Evolutionary conservation across 2,888 invertebrate species (phyloP), one percentile per base, ranked within the genome.

Genomic region (Selenia dentaria): DNA sequence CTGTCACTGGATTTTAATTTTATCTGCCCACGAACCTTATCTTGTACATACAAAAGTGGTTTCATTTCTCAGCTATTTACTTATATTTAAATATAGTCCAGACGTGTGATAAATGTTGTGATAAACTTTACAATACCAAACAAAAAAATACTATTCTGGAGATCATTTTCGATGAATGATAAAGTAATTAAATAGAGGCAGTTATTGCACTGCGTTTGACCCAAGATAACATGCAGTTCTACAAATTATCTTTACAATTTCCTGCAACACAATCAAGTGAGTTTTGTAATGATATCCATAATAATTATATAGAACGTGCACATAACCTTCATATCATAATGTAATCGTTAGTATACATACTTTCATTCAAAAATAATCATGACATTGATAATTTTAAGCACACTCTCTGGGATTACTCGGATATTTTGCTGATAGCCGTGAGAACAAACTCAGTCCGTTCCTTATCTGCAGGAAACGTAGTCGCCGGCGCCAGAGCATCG

Each of bases 401-500:
- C n/a, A n/a, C n/a, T n/a, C n/a, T n/a, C n/a, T n/a, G n/a, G n/a
- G n/a, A n/a, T n/a, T n/a, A n/a, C n/a, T n/a, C 3, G 4, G 4
- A 16, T 42, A 41, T 52, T 52, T 51, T 49, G 52, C 39, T 39
- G 41, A 34, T 34, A 38, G 41, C 42, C 51, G 51, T 55, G 79
- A 79, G 78, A 83, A 79, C 69, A 64, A 71, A 69, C 66, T 60
- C 57, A 3, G 16, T 68, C 73, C 62, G 70, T 68, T 73, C 9
- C 75, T 86, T 89, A 88, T 88, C 87, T 74, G 65, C 85, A 86
- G 88, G 89, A 89, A 86, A 77, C 70, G 66, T 63, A 68, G 71
- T 68, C 69, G 76, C 70, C 74, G 76, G 75, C 76, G 82, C 75
- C 79, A 60, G 66, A 65, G 67, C 73, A 72, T 73, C 69, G 77